phyloP scores from a whole-genome alignment of 1,140 invertebrate species.

The Drosophila asahinai region DNA sequence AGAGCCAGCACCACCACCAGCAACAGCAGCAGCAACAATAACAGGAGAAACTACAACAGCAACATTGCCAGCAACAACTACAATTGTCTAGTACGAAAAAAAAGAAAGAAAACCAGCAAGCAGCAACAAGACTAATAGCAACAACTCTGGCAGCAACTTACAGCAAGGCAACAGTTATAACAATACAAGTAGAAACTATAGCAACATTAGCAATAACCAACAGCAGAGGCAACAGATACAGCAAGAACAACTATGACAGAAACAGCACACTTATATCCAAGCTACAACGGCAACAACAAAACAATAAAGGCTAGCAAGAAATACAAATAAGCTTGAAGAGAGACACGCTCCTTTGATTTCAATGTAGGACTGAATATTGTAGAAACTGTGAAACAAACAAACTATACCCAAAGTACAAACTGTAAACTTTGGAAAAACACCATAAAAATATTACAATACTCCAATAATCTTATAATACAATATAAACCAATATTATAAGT shows the following conservation, averaged over 20 bases:
- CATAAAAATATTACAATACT: background rate
- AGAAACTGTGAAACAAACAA: too few relatives aligned
- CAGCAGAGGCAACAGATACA: background rate
- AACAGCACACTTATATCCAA: background rate
- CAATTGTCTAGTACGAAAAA: conserved; percentile 10
- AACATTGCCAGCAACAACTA: conserved; percentile 10
- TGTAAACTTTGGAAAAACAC: background rate
- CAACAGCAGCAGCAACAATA: conserved; percentile 10
- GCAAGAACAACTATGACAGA: background rate
- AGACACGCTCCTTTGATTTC: background rate
- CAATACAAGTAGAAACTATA: conserved; percentile 15
- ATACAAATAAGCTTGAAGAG: background rate
- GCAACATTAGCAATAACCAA: conserved; percentile 5
- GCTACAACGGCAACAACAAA: background rate
- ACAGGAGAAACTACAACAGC: conserved; percentile 25
- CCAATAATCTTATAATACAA: too few relatives aligned
- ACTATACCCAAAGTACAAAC: too few relatives aligned
- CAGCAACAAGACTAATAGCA: conserved; percentile 3
- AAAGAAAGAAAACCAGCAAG: conserved; percentile 9
- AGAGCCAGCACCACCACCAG: background rate
- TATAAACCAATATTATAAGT: too few relatives aligned
- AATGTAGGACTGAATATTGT: background rate
- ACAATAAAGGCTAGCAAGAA: background rate
- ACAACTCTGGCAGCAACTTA: conserved; percentile 11
- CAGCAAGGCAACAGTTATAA: conserved; percentile 15